These are phyloP conservation scores for Bos indicus DNA, from an alignment of 2,113 vertebrate genomes.

Conservation along the genomic window DNA sequence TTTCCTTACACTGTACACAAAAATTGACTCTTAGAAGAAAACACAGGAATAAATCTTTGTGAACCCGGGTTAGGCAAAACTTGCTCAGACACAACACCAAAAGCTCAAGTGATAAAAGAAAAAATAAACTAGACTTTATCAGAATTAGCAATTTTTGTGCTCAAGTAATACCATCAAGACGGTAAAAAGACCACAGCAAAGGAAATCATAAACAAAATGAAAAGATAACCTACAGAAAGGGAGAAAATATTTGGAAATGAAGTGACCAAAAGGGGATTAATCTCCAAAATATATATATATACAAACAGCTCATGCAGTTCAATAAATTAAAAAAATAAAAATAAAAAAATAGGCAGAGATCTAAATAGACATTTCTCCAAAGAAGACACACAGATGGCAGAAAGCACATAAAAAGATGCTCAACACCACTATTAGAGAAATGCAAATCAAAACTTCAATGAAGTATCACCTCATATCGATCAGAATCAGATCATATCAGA, in stretches of 20 bases:
- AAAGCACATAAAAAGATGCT: neutral
- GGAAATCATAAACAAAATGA: neutral
- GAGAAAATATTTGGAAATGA: neutral
- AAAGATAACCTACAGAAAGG: neutral
- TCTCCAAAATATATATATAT: neutral
- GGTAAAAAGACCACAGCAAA: neutral
- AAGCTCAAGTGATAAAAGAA: neutral
- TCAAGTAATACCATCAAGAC: neutral
- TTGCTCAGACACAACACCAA: neutral
- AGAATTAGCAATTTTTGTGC: neutral
- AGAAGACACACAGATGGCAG: neutral
- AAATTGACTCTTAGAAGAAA: neutral
- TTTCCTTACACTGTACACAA: neutral
- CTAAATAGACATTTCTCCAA: neutral
- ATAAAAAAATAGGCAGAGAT: neutral
- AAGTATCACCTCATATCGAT: neutral
- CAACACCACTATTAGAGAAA: neutral
- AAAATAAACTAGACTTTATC: neutral
- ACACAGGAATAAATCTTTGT: neutral
- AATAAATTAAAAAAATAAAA: neutral
- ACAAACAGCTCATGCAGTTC: neutral
- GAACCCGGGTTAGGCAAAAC: neutral
- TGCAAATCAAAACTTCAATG: neutral
- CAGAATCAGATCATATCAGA: neutral
- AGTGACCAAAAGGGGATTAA: neutral